These are phyloP conservation scores for Coilia nasus DNA, from an alignment of 2,797 vertebrate genomes.

Conservation along the genomic window DNA sequence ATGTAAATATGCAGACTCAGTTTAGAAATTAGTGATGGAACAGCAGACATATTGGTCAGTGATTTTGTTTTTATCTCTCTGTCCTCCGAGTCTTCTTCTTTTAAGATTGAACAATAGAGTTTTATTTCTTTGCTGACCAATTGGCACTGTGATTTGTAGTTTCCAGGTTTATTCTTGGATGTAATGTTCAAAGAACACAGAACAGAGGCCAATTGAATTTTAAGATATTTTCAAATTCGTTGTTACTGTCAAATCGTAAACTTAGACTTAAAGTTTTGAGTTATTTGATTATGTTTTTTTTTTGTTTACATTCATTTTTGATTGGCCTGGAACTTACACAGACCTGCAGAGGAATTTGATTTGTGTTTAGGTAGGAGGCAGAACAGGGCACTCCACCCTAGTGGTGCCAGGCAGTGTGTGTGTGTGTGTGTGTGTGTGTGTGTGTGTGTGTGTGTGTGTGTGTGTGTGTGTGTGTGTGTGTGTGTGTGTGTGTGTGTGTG, in stretches of 20 bases:
- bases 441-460: not conserved
- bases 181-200: no score
- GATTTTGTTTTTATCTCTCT: no score
- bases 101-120: no score
- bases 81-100: no score
- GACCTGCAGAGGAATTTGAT: slow-evolving; percentile 41
- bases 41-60: no score
- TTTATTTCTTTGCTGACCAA: no score
- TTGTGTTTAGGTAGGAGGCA: slow-evolving; percentile 28
- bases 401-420: slow-evolving; percentile 23
- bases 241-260: not conserved
- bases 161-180: no score
- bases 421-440: not conserved
- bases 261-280: not conserved
- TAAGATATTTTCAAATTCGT: not conserved
- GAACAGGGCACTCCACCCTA: slow-evolving; percentile 16
- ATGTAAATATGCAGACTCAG: no score
- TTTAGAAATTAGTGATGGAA: no score
- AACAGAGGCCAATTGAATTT: no score
- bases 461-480: not conserved
- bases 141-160: no score
- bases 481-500: no score
- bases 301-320: slow-evolving; percentile 5
- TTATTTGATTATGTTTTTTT: not conserved
- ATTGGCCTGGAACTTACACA: slow-evolving; percentile 31